Percentiles rank a stretch among this genome's conserved stretches.
phyloP scores from a whole-genome alignment of 2,113 vertebrate genomes.

The Brienomyrus brachyistius region DNA sequence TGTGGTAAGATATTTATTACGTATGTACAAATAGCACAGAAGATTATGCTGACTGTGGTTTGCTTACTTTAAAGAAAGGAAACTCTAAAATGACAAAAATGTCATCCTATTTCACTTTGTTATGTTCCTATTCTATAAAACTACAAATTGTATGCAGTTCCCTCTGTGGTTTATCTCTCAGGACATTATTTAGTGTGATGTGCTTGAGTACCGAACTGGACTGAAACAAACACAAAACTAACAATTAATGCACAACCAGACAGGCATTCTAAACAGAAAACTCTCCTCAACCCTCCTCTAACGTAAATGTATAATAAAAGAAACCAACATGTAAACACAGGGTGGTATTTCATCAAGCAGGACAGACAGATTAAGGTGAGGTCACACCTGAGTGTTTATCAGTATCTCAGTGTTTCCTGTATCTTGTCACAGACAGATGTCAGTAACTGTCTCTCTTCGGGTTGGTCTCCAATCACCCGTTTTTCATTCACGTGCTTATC shows the following conservation, averaged over 20 bases:
- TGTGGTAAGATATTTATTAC: slow-evolving; percentile 13
- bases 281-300: background rate
- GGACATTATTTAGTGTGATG: background rate
- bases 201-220: background rate
- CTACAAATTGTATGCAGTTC: background rate
- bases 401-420: background rate
- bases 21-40: slow-evolving; percentile 14
- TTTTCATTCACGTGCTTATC: background rate
- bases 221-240: background rate
- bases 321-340: background rate
- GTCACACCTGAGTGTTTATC: background rate
- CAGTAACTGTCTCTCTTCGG: background rate
- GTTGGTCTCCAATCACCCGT: background rate
- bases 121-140: slow-evolving; percentile 19
- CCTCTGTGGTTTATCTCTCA: background rate
- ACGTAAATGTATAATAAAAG: background rate
- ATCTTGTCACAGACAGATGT: background rate
- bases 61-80: background rate
- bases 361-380: background rate
- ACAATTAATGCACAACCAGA: background rate
- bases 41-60: background rate
- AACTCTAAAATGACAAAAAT: background rate
- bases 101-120: slow-evolving; percentile 8
- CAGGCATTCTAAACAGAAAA: background rate
- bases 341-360: background rate